phyloP scores from a whole-genome alignment of 2,113 vertebrate genomes.

The Murina feae region DNA sequence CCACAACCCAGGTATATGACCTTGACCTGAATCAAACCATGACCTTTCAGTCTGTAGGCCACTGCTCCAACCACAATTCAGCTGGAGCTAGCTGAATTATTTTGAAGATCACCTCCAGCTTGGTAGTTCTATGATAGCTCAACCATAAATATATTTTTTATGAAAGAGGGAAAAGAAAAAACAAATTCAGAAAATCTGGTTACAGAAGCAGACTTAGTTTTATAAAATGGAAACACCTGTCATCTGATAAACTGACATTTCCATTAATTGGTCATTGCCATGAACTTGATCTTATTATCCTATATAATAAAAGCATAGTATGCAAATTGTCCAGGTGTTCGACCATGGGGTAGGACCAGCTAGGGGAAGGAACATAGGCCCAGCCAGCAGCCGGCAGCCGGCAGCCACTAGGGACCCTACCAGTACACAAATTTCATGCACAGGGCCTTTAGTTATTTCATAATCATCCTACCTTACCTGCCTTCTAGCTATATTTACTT shows the following conservation, averaged over 20 bases:
- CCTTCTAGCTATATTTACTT: constrained; percentile 43
- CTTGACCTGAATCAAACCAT: background rate
- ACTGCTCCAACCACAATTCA: no score
- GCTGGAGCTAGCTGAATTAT: background rate
- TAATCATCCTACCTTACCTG: background rate
- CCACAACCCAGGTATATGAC: background rate
- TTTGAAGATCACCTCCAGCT: background rate
- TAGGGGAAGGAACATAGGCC: no score
- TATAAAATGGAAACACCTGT: background rate
- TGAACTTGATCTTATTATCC: background rate
- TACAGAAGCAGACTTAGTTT: constrained; percentile 18
- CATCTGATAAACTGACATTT: background rate
- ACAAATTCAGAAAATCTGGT: background rate
- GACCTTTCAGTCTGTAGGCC: no score
- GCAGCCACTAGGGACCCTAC: no score
- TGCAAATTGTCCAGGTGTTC: no score
- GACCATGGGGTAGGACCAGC: no score
- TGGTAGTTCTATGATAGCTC: background rate
- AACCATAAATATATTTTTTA: constrained; percentile 45
- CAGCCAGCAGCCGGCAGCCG: no score
- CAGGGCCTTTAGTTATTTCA: background rate
- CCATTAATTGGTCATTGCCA: background rate
- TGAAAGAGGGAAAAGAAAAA: background rate
- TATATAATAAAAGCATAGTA: no score
- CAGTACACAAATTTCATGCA: no score